Evolutionary conservation across 2,888 invertebrate species (phyloP).

Genomic region (Melanargia galathea): DNA sequence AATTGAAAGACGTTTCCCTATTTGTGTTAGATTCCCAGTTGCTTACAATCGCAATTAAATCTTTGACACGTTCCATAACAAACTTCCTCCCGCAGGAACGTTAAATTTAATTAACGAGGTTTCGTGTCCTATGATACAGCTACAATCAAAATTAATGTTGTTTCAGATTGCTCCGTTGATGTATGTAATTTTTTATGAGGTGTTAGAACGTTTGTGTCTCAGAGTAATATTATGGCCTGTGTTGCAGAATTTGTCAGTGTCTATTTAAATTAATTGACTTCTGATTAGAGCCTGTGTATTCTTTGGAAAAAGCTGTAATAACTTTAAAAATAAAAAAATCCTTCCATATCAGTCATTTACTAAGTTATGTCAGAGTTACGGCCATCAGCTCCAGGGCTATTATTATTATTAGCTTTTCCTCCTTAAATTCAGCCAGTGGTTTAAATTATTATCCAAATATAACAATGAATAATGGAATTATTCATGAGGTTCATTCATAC

Average conservation of each 20-base stretch:
- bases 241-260: background rate
- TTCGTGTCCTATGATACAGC: conserved; percentile 22
- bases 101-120: conserved; percentile 37
- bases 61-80: conserved; percentile 38
- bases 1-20: background rate
- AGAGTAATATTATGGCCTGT: background rate
- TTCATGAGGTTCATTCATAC: conserved; percentile 23
- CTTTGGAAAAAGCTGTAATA: too few relatives aligned
- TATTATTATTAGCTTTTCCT: background rate
- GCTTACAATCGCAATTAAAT: conserved; percentile 34
- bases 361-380: background rate
- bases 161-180: conserved; percentile 15
- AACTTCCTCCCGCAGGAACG: conserved; percentile 32
- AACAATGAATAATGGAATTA: conserved; percentile 25
- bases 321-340: background rate
- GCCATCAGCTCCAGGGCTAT: background rate
- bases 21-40: conserved; percentile 17
- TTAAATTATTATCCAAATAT: conserved; percentile 24
- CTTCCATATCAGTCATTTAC: background rate
- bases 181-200: conserved; percentile 19
- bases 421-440: conserved; percentile 9
- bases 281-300: background rate
- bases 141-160: conserved; percentile 33
- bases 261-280: background rate
- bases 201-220: background rate